Base-by-base conservation (phyloP, 2,888 invertebrate genomes). In the Sepioteuthis lessoniana region DNA sequence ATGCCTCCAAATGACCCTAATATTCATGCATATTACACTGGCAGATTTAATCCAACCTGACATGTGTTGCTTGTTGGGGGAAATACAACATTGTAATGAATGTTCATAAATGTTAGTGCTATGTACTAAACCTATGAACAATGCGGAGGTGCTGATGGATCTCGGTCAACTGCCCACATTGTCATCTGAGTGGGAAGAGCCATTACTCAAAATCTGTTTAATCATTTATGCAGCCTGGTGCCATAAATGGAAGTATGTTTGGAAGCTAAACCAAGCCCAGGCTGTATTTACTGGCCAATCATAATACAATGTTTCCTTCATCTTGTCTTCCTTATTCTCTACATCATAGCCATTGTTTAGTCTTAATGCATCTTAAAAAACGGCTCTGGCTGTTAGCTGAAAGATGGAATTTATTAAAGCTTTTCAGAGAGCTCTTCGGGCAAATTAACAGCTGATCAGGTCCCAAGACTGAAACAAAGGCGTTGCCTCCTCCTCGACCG, bases 391-490 rank as follows among this genome's bases (percentile, higher is more conserved):
- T 76, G n/a, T 13, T 25, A n/a, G n/a, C 76, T 76, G 76, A 76
- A 76, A 76, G n/a, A 35, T 5, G 8, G 38, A 46, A 91, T 46
- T 91, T 91, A 91, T n/a, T 91, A 46, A 91, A 91, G 91, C 38
- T 38, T 46, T 91, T 46, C 91, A 46, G 13, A 21, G 42, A 91
- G n/a, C n/a, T 91, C 91, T 91, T 38, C 10, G 16, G 35, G 91
- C 91, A 91, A 91, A 91, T 91, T 42, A 93, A 55, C 94, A 94
- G 94, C 94, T 94, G 94, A 94, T 76, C 90, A 90, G 37, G 91
- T 94, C 94, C 93, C 94, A 94, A 91, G 94, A 55, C 93, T 94
- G 94, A 94, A 94, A 94, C 94, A 94, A 94, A 94, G 94, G 92
- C 76, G 19, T n/a, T 35, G n/a, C 10, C 76, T n/a, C 76, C 28